phyloP scores from a whole-genome alignment of 2,113 vertebrate species.

The Apaloderma vittatum region DNA sequence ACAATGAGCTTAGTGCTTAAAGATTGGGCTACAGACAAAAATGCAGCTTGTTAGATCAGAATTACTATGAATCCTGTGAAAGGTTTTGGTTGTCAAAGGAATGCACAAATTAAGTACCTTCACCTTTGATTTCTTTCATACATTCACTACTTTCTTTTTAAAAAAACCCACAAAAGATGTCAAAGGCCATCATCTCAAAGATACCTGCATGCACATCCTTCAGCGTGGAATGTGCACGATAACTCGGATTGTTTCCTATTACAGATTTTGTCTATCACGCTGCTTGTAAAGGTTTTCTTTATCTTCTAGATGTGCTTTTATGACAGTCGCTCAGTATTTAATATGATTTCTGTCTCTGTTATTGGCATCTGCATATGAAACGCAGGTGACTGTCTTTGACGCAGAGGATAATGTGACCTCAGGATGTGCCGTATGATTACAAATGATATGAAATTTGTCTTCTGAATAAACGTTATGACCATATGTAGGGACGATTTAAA shows the following conservation, averaged over 20 bases:
- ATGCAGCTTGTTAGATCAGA: neutral
- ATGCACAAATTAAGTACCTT: neutral
- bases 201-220: neutral
- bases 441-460: conserved; percentile 11
- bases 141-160: neutral
- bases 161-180: neutral
- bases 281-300: neutral
- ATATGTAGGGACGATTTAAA: neutral
- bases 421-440: neutral
- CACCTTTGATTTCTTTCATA: neutral
- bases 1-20: neutral
- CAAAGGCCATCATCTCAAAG: neutral
- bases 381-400: neutral
- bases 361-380: conserved; percentile 43
- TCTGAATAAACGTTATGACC: neutral
- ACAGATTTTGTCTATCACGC: neutral
- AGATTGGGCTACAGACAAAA: neutral
- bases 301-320: neutral
- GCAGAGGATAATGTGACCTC: conserved; percentile 9
- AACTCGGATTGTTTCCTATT: neutral
- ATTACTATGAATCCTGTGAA: neutral
- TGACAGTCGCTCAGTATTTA: neutral
- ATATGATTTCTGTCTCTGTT: neutral
- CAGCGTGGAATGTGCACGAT: accelerated
- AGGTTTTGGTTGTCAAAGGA: neutral